These are phyloP conservation scores for Toxotes lorentzi DNA, from an alignment of 2,797 vertebrate genomes.

Conservation along the genomic window DNA sequence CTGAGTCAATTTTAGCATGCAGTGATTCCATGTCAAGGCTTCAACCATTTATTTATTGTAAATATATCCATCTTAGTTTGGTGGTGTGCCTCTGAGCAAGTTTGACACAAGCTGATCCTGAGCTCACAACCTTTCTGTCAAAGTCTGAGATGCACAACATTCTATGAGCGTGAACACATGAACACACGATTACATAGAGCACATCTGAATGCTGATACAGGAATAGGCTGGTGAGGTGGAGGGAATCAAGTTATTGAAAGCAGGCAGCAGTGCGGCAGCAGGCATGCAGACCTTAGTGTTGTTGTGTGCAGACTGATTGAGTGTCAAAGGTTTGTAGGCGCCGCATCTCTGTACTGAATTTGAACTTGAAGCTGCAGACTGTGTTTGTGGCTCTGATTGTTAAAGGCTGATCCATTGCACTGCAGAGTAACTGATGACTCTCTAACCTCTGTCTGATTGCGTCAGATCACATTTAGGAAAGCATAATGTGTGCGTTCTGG, in stretches of 20 bases:
- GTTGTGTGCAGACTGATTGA: neutral
- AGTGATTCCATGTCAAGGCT: neutral
- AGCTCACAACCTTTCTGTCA: neutral
- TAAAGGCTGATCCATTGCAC: conserved; percentile 2
- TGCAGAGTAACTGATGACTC: conserved; percentile 19
- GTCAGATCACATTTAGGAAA: conserved; percentile 16
- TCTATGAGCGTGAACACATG: neutral
- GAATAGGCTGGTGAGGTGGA: neutral
- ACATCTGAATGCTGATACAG: neutral
- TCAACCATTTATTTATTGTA: neutral
- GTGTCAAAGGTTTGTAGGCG: neutral
- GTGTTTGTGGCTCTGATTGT: conserved; percentile 1
- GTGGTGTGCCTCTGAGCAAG: neutral
- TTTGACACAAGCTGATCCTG: neutral
- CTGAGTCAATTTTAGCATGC: conserved; percentile 2
- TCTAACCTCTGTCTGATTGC: conserved; percentile 18
- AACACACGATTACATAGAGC: neutral
- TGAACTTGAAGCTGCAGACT: too few relatives aligned
- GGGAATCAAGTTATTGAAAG: neutral
- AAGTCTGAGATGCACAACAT: neutral
- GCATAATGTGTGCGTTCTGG: neutral
- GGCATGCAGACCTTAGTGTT: neutral
- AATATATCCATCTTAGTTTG: neutral
- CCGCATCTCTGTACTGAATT: neutral
- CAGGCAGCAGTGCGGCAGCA: neutral